Evolutionary conservation across 2,797 vertebrate species (phyloP), one percentile per base, ranked within the genome.

Genomic region (Ctenopoma multispine): DNA sequence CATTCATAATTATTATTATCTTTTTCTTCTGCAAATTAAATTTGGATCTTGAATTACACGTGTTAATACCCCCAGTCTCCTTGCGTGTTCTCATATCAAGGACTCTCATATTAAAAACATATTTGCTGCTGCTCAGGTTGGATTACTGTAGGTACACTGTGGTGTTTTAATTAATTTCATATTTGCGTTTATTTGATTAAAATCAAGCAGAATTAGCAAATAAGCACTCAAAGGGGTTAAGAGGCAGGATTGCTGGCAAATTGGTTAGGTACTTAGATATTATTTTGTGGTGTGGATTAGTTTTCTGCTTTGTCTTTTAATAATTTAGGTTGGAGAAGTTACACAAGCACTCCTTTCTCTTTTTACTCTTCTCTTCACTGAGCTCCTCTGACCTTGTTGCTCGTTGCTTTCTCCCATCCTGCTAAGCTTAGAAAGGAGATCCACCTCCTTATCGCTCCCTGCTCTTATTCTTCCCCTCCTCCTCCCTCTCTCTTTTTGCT

Each of bases 311-410:
- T 40, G 64, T 58, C 36, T 75, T 57, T 69, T 23, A 36, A 66
- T 75, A 66, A 77, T 77, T 61, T 13, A 31, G 55, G 69, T 78
- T 81, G 57, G 70, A 55, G 54, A 59, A 41, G 69, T 86, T 56
- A 79, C 11, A 34, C 21, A 67, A 18, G 9, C 24, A 3, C 38
- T 49, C 41, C 31, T 12, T 62, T 44, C 31, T 66, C 34, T 63
- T 20, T 61, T 38, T 48, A 21, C 40, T 65, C 67, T n/a, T 55
- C 20, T 56, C 34, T 14, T 63, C 64, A 40, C 62, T 21, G 36
- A 58, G 63, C 63, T 70, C 51, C 18, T 18, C 40, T 79, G 59
- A 64, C 68, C 62, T 61, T 59, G 24, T 65, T 13, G 1, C 7
- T 11, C 29, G 31, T 41, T 38, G 41, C 34, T 36, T 46, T 53